These are phyloP conservation scores for Cygnus buccinator DNA, from an alignment of 2,113 vertebrate species.

Conservation along the genomic window DNA sequence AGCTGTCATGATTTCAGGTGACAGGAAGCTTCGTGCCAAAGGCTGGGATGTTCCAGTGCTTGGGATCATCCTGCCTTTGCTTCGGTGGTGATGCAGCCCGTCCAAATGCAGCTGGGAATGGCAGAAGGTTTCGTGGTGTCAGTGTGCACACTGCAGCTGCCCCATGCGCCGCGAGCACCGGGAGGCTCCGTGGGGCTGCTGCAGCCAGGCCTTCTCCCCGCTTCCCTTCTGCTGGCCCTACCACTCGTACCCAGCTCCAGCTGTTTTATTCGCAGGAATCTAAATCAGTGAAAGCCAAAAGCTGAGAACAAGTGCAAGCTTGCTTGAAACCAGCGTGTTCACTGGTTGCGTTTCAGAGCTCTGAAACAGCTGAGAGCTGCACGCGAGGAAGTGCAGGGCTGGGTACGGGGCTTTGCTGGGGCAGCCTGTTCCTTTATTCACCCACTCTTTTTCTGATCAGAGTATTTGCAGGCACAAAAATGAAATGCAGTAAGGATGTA, in stretches of 20 bases:
- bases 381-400: too few species aligned
- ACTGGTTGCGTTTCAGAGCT: neutral
- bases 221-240: neutral
- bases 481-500: neutral
- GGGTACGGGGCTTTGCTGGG: too few species aligned
- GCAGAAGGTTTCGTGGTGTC: neutral
- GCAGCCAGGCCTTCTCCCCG: neutral
- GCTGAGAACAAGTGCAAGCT: neutral
- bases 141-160: too few species aligned
- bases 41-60: neutral
- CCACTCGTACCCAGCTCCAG: neutral
- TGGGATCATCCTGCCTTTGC: accelerated
- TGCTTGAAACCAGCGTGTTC: neutral
- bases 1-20: neutral
- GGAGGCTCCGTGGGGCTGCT: accelerated
- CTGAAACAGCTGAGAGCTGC: neutral
- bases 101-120: accelerated
- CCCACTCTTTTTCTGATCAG: neutral
- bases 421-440: neutral
- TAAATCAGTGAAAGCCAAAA: neutral
- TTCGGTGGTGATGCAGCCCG: accelerated
- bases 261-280: neutral
- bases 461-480: neutral
- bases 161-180: accelerated
- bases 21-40: neutral